Evolutionary conservation across 2,888 invertebrate genomes (phyloP).

Genomic region (Girardia tigrina): DNA sequence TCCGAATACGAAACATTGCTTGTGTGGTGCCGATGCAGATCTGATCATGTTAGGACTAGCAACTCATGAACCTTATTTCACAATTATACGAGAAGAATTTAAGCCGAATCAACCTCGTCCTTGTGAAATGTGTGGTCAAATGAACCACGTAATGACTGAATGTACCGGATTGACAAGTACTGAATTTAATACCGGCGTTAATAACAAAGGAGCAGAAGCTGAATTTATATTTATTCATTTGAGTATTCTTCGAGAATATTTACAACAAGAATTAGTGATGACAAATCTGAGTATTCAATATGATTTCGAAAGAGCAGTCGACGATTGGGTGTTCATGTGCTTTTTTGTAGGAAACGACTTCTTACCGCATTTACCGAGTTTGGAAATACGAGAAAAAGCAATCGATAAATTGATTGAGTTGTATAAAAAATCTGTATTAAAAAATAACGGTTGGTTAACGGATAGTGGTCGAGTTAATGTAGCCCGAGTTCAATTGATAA

Average conservation of each 20-base stretch:
- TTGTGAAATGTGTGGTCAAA: slow-evolving; percentile 76
- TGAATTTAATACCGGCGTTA: slow-evolving; percentile 25
- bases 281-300: slow-evolving; percentile 73
- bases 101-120: slow-evolving; percentile 86
- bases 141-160: slow-evolving; percentile 82
- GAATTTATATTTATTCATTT: slow-evolving; percentile 78
- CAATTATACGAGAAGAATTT: slow-evolving; percentile 94
- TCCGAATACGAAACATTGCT: slow-evolving; percentile 88
- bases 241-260: slow-evolving; percentile 77
- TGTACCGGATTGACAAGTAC: slow-evolving; percentile 61
- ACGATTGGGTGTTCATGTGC: slow-evolving; percentile 96
- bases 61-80: slow-evolving; percentile 95
- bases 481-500: slow-evolving; percentile 79
- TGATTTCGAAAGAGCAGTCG: slow-evolving; percentile 81
- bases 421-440: slow-evolving; percentile 62
- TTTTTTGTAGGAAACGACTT: slow-evolving; percentile 99
- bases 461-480: slow-evolving; percentile 83
- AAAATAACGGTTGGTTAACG: slow-evolving; percentile 63
- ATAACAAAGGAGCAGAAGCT: slow-evolving; percentile 42
- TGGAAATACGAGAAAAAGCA: slow-evolving; percentile 87
- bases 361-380: slow-evolving; percentile 84
- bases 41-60: slow-evolving; percentile 89
- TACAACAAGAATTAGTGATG: slow-evolving; percentile 75
- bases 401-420: slow-evolving; percentile 79
- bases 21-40: slow-evolving; percentile 96